Evolutionary conservation across 2,797 vertebrate species (phyloP).

Genomic region (Rhinatrema bivittatum): DNA sequence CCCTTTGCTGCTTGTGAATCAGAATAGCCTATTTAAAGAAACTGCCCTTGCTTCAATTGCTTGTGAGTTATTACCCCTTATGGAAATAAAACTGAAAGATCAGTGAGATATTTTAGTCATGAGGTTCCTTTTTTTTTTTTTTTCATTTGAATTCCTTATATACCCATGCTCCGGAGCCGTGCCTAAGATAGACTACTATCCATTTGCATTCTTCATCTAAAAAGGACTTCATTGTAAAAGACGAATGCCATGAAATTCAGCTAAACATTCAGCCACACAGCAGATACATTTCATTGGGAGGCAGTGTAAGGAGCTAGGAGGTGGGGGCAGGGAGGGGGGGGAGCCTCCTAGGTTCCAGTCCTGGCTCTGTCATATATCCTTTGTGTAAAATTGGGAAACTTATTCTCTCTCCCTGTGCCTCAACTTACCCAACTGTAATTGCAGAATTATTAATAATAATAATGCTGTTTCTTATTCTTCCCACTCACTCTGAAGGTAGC

Average conservation of each 20-base stretch:
- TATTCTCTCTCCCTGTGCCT: too few relatives aligned
- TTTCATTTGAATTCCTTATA: constrained; percentile 51
- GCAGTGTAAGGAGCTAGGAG: too few relatives aligned
- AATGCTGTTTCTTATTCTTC: too few relatives aligned
- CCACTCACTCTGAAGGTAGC: too few relatives aligned
- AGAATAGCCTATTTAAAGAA: constrained; percentile 69
- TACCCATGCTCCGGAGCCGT: constrained; percentile 47
- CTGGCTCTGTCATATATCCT: too few relatives aligned
- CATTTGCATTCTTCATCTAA: constrained; percentile 35
- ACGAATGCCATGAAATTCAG: constrained; percentile 16
- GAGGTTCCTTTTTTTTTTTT: constrained; percentile 44
- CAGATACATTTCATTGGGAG: too few relatives aligned
- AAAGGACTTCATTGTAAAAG: constrained; percentile 26
- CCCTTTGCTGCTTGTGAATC: constrained; percentile 68
- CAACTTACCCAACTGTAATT: too few relatives aligned
- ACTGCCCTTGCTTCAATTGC: constrained; percentile 55
- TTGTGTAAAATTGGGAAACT: too few relatives aligned
- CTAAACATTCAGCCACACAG: too few relatives aligned
- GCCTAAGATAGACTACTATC: constrained; percentile 51
- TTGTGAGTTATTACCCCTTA: constrained; percentile 69
- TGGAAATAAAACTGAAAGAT: constrained; percentile 58
- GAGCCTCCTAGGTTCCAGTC: too few relatives aligned
- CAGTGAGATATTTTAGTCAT: constrained; percentile 63
- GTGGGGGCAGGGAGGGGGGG: too few relatives aligned
- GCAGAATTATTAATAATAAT: too few relatives aligned